phyloP scores from a whole-genome alignment of 1,140 invertebrate species.

The Gyrodactylus salaris region DNA sequence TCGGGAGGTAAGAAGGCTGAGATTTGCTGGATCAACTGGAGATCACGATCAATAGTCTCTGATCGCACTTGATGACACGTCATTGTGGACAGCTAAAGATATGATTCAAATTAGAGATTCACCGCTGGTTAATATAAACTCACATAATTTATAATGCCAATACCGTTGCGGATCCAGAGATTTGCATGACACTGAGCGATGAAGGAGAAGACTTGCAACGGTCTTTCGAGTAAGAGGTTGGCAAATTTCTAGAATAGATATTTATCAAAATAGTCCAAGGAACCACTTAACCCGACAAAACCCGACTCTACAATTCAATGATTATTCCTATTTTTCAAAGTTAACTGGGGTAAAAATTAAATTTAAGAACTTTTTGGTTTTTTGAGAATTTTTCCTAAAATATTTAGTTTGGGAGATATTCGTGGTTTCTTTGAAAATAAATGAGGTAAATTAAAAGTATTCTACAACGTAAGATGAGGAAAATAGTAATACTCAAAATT shows the following conservation, averaged over 20 bases:
- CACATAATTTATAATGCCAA: neutral
- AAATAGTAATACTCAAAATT: no score
- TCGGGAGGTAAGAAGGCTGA: neutral
- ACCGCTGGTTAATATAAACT: neutral
- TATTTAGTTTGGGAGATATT: no score
- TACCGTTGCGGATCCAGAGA: conserved; percentile 1
- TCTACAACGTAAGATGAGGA: no score
- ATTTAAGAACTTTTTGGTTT: no score
- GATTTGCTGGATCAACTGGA: conserved; percentile 3
- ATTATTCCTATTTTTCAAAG: no score
- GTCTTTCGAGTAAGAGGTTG: neutral
- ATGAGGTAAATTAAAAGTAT: no score
- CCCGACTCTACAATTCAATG: no score
- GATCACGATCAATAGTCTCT: conserved; percentile 3
- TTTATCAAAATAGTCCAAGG: no score
- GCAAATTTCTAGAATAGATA: neutral
- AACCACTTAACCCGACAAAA: no score
- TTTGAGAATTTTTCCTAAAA: no score
- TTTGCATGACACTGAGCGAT: neutral
- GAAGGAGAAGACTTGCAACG: neutral
- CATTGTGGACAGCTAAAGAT: neutral
- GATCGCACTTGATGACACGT: neutral
- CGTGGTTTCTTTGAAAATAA: no score
- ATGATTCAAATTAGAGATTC: neutral
- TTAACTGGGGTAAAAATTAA: no score